Base-by-base conservation (phyloP, 2,888 invertebrate genomes). In the Pasiphila rectangulata region DNA sequence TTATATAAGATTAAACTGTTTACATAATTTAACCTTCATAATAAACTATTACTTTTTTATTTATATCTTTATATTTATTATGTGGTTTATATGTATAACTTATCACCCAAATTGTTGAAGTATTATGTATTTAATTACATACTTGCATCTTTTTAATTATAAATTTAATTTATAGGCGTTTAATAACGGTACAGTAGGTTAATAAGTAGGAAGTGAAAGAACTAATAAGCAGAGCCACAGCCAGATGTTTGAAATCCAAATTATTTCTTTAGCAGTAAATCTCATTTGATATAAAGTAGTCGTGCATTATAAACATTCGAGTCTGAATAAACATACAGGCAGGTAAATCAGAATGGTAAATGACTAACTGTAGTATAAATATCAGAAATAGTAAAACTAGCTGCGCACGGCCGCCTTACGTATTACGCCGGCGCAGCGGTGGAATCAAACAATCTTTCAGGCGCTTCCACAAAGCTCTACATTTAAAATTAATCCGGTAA, bases 291-390 rank as follows among this genome's bases (percentile, higher is more conserved):
- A 82, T 79, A 79, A 82, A 79, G 78, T 79, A 82, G 76, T 69
- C 72, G 69, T 79, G 78, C 81, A 86, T 85, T 83, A 83, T 79
- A 87, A 87, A 86, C 85, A 85, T 63, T 61, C 69, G 77, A 72
- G 70, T 82, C 81, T 79, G 83, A 75, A 79, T 78, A 82, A 85
- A 86, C 82, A 84, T 70, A 80, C 80, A 76, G 63, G 65, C 78
- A 83, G 79, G 86, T 85, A 85, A 85, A 85, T 86, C 84, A 83
- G 85, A 86, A 86, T 82, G 83, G 73, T 84, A 80, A 86, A 86
- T 84, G 83, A 86, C 76, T 85, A 79, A 83, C 78, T 84, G 82
- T 84, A 79, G 83, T 82, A 84, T 75, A 86, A 85, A 86, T 86
- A 85, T 84, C 82, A 70, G 75, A 80, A 82, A 82, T 81, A 82